Conservation (phyloP, 2,888 invertebrate species). For the Drosophila helvetica region DNA sequence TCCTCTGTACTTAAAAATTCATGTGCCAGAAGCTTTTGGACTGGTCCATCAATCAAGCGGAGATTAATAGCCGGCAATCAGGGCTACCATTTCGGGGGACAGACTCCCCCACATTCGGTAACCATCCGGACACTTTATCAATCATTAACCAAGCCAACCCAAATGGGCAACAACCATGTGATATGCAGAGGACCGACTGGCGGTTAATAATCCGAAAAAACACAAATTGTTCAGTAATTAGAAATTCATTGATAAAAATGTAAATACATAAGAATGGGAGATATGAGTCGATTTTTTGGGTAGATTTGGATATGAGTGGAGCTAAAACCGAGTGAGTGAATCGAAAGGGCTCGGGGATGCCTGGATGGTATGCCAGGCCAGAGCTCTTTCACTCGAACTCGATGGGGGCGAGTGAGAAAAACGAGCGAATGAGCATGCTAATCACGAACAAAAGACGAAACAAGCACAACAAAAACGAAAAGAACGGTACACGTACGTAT, state of each 20-base stretch:
- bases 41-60: conserved; percentile 38
- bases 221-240: conserved; percentile 53
- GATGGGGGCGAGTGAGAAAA: conserved; percentile 15
- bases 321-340: conserved; percentile 19
- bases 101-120: conserved; percentile 3
- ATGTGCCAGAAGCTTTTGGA: conserved; percentile 15
- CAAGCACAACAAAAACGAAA: conserved; percentile 44
- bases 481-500: conserved; percentile 17
- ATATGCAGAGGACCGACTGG: conserved; percentile 8
- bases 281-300: neutral
- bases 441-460: conserved; percentile 60
- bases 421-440: conserved; percentile 60
- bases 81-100: conserved; percentile 15
- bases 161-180: conserved; percentile 37
- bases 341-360: conserved; percentile 37
- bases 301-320: neutral
- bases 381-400: conserved; percentile 1
- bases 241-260: conserved; percentile 59
- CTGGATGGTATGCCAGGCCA: conserved; percentile 8
- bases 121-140: conserved; percentile 40
- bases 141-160: conserved; percentile 41
- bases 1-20: neutral
- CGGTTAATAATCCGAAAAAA: conserved; percentile 21
- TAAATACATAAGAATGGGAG: conserved; percentile 2
- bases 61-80: conserved; percentile 43